Evolutionary conservation across 2,888 invertebrate genomes (phyloP).

Genomic region (Hymenopus coronatus): DNA sequence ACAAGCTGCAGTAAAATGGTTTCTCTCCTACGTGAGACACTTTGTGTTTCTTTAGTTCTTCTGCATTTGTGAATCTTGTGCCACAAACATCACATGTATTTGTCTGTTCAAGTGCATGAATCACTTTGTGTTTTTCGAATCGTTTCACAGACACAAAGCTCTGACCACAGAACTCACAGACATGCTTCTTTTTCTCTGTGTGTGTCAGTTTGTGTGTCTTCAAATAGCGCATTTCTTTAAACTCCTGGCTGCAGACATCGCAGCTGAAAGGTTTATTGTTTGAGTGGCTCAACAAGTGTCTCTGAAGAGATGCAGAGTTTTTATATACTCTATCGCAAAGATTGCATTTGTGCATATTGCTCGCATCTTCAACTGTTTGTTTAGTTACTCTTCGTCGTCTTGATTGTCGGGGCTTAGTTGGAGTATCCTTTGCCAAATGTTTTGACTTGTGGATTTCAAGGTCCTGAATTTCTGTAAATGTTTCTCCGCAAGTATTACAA

Average conservation of each 20-base stretch:
- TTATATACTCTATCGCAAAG: not conserved
- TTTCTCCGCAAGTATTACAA: not conserved
- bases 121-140: conserved; percentile 15
- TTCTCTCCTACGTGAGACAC: conserved; percentile 24
- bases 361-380: not conserved
- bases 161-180: not conserved
- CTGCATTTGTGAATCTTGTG: not conserved
- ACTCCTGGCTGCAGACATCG: not conserved
- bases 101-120: not conserved
- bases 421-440: not conserved
- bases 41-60: conserved; percentile 2
- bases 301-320: not conserved
- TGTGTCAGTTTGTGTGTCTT: not conserved
- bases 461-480: not conserved
- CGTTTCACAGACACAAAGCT: not conserved
- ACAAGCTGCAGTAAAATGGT: conserved; percentile 23
- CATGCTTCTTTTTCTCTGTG: not conserved
- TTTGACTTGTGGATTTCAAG: not conserved
- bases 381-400: not conserved
- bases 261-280: not conserved
- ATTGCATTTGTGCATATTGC: not conserved
- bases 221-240: not conserved
- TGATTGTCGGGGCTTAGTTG: not conserved
- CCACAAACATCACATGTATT: conserved; percentile 9
- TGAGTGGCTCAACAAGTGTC: not conserved